Base-by-base conservation (phyloP, 2,113 vertebrate genomes). In the Nansenia antarctica region DNA sequence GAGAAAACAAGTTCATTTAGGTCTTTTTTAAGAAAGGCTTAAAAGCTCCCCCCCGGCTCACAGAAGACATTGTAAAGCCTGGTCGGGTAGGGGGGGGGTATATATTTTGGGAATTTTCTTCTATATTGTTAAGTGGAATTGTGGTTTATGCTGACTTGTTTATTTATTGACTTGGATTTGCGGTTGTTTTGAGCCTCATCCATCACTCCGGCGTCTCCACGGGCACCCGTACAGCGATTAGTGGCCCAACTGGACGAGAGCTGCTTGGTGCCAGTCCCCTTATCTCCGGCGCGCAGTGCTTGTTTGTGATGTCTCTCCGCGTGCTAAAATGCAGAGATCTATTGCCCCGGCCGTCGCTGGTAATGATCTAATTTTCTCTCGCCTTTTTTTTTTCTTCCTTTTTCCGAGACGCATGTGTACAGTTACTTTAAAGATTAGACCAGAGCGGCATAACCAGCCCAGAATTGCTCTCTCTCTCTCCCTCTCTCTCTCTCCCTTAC, bases 281-380 rank as follows among this genome's bases (percentile, higher is more conserved):
- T 91, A 92, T 93, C 90, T 82, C 14, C 66, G 79, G 60, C 14
- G 7, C 27, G 15, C 87, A 91, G 88, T 32, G 32, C 76, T 86
- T 85, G 83, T 88, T 90, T 88, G 77, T 85, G 82, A 82, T 86
- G 76, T 88, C 82, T 81, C 65, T 66, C 65, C 31, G 32, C 73
- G 74, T 68, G 69, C 75, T 85, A 88, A 85, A 83, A 86, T 77
- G 62, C 73, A 65, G 63, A 83, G 82, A 91, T 91, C 83, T 85
- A 86, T 80, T 89, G 74, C 83, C 55, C 74, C 69, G 1, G 73
- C 73, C 67, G 58, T 75, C 70, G 72, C 74, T 53, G 83, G 89
- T 91, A 90, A 90, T 82, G 83, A 87, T 90, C 81, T 86, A 31
- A 89, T 89, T 88, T 89, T 74, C 86, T 65, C 73, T 66, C 14